Percentiles rank a stretch among this genome's conserved stretches.
Conservation (phyloP, 2,888 invertebrate species). For the Leistus spinibarbis region DNA sequence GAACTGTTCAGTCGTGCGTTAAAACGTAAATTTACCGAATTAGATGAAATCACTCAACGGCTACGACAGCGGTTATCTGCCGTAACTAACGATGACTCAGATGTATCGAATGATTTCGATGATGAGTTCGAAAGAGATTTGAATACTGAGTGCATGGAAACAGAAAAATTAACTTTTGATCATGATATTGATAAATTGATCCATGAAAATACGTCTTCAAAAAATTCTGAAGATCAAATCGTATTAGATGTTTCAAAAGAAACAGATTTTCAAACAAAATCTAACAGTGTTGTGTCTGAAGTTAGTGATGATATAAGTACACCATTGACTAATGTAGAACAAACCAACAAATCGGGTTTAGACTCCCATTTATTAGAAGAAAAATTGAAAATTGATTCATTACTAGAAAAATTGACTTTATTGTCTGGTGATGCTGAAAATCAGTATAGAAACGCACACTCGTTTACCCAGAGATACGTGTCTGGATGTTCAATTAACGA, state of each 20-base stretch:
- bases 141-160: slow-evolving; percentile 56
- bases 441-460: slow-evolving; percentile 20
- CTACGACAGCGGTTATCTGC: slow-evolving; percentile 63
- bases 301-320: slow-evolving; percentile 1
- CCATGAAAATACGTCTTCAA: background rate
- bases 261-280: background rate
- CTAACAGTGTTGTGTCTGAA: background rate
- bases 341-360: slow-evolving; percentile 13
- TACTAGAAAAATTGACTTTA: slow-evolving; percentile 53
- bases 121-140: slow-evolving; percentile 67
- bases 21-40: slow-evolving; percentile 67
- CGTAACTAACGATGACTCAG: slow-evolving; percentile 62
- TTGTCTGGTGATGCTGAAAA: slow-evolving; percentile 46
- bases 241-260: background rate
- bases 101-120: slow-evolving; percentile 55
- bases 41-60: slow-evolving; percentile 68
- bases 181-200: slow-evolving; percentile 2
- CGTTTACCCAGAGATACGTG: slow-evolving; percentile 50
- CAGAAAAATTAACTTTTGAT: slow-evolving; percentile 9
- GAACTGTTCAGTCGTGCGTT: slow-evolving; percentile 57
- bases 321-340: slow-evolving; percentile 9
- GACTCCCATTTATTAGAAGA: slow-evolving; percentile 48
- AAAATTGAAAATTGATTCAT: slow-evolving; percentile 53
- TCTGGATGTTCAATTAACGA: slow-evolving; percentile 53
- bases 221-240: background rate